A percentile compares a stretch with the other conserved stretches of the same genome.
Evolutionary conservation across 2,888 invertebrate species (phyloP).

Genomic region (Dilophus febrilis): DNA sequence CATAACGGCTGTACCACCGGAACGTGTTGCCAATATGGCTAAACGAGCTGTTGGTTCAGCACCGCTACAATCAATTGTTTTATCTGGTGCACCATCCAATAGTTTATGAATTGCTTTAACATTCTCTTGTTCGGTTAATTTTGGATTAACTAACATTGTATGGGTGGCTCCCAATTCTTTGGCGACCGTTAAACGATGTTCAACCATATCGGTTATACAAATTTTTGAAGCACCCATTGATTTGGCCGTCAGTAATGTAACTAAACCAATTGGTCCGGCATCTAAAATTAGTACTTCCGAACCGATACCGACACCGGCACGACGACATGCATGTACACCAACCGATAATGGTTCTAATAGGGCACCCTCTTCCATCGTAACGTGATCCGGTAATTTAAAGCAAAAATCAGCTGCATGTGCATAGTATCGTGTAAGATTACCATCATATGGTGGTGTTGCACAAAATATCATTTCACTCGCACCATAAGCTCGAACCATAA

Average conservation of each 20-base stretch:
- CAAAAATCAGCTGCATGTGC: conserved; percentile 83
- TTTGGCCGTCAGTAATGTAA: conserved; percentile 61
- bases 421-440: conserved; percentile 73
- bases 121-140: conserved; percentile 38
- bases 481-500: too few species aligned
- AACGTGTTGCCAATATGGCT: conserved; percentile 62
- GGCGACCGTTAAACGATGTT: conserved; percentile 51
- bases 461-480: conserved; percentile 80
- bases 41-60: conserved; percentile 61
- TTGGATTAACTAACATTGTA: conserved; percentile 40
- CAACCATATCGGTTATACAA: conserved; percentile 44
- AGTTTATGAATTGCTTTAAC: conserved; percentile 39
- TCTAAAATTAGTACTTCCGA: conserved; percentile 59
- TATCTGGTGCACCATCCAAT: conserved; percentile 48
- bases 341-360: conserved; percentile 85
- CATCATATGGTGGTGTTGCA: conserved; percentile 89
- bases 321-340: conserved; percentile 81
- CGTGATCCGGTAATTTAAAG: conserved; percentile 74
- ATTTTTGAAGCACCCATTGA: conserved; percentile 71
- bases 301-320: conserved; percentile 59
- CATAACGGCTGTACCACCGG: conserved; percentile 71
- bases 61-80: conserved; percentile 79
- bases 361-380: conserved; percentile 85
- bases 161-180: conserved; percentile 60
- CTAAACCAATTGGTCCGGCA: conserved; percentile 79